Evolutionary conservation across 2,888 invertebrate species (phyloP).

Genomic region (Drosophila hamatofila): DNA sequence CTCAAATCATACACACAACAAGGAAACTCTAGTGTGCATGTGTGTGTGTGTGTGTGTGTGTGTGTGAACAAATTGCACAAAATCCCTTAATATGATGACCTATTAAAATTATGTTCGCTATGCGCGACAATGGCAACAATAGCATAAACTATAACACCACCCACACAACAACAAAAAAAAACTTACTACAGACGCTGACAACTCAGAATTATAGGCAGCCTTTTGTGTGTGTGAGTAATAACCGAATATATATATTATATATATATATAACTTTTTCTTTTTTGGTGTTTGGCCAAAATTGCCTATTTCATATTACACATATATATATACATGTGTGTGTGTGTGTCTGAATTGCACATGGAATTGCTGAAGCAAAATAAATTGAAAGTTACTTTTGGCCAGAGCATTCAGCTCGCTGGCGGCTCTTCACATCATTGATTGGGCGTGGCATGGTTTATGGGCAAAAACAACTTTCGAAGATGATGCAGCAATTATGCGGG

Average conservation of each 20-base stretch:
- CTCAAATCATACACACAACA: conserved; percentile 41
- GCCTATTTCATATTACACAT: conserved; percentile 57
- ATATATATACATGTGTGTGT: background rate
- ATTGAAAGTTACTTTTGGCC: conserved; percentile 53
- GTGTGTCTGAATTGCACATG: conserved; percentile 4
- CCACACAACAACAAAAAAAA: background rate
- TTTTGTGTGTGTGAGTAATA: conserved; percentile 21
- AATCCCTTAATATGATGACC: conserved; percentile 82
- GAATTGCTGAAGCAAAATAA: conserved; percentile 45
- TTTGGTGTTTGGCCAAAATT: conserved; percentile 43
- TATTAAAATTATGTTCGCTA: conserved; percentile 74
- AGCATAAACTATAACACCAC: conserved; percentile 48
- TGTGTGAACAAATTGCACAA: conserved; percentile 59
- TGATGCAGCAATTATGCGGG: conserved; percentile 71
- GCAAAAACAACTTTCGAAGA: conserved; percentile 57
- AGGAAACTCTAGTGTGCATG: background rate
- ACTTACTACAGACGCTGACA: conserved; percentile 18
- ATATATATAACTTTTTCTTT: conserved; percentile 5
- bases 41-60: background rate
- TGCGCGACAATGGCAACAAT: conserved; percentile 55
- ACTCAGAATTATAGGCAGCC: conserved; percentile 10
- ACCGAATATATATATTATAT: conserved; percentile 2
- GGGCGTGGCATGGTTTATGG: conserved; percentile 32
- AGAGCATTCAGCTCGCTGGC: conserved; percentile 7
- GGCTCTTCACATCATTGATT: conserved; percentile 26